Conservation (phyloP, 2,113 vertebrate species). For the Peromyscus polionotus region DNA sequence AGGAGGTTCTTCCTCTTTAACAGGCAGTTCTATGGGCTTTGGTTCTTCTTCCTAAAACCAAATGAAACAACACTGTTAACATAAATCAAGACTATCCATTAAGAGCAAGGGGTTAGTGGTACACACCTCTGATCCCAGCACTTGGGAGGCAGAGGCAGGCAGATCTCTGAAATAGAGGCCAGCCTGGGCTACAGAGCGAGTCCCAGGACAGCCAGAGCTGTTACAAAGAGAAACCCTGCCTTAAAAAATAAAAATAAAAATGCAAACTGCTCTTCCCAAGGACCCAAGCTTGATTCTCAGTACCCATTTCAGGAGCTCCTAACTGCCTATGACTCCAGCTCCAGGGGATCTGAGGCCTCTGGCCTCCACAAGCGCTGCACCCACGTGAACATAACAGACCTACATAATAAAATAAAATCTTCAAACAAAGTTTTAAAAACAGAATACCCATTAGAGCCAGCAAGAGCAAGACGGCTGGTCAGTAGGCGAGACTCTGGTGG, state of each 20-base stretch:
- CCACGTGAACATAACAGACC: neutral
- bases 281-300: neutral
- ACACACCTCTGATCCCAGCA: neutral
- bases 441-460: neutral
- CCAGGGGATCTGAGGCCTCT: neutral
- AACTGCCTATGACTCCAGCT: neutral
- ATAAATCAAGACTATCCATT: slow-evolving; percentile 49
- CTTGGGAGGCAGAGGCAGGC: neutral
- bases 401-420: neutral
- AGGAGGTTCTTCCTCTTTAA: slow-evolving; percentile 85
- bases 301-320: neutral
- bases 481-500: neutral
- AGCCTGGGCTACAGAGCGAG: no score
- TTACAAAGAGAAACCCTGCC: neutral
- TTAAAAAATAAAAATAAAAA: neutral
- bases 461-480: neutral
- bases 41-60: slow-evolving; percentile 88
- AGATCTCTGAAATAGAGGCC: neutral
- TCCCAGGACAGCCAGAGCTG: no score
- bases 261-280: neutral
- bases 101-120: neutral
- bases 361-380: neutral
- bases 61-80: slow-evolving; percentile 73
- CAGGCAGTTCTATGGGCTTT: slow-evolving; percentile 83
- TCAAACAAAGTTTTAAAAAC: neutral